phyloP scores from a whole-genome alignment of 2,888 invertebrate species.

The Tiliacea aurago region DNA sequence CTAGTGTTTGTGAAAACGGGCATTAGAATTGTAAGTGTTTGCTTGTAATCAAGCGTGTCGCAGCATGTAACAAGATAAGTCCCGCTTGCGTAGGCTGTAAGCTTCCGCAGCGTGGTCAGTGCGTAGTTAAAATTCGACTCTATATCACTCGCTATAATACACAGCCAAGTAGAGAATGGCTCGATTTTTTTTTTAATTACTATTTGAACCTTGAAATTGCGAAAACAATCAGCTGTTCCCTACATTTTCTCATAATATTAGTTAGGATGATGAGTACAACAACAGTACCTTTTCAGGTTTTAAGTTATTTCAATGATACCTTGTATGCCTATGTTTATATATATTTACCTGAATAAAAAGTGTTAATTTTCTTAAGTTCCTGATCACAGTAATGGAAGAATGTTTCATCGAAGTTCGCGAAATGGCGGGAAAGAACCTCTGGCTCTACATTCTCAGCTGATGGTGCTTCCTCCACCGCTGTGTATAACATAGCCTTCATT shows the following conservation, averaged over 20 bases:
- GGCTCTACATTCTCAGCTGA: slow-evolving; percentile 97
- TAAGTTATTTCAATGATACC: too few species aligned
- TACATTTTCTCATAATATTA: not conserved
- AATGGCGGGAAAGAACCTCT: slow-evolving; percentile 96
- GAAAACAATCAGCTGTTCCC: not conserved
- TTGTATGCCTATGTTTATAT: too few species aligned
- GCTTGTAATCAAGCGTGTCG: not conserved
- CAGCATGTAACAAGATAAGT: not conserved
- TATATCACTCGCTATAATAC: not conserved
- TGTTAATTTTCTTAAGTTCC: slow-evolving; percentile 98
- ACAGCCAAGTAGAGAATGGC: not conserved
- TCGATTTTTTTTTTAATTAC: too few species aligned
- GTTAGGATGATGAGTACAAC: too few species aligned
- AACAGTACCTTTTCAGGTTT: too few species aligned
- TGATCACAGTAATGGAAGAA: slow-evolving; percentile 99
- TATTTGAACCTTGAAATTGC: not conserved
- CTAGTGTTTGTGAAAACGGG: not conserved
- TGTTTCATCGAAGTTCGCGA: slow-evolving; percentile 98
- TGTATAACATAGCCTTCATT: slow-evolving; percentile 98
- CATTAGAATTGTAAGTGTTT: not conserved
- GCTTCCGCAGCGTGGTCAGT: not conserved
- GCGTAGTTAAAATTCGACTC: not conserved
- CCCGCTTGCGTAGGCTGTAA: too few species aligned
- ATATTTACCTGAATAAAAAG: slow-evolving; percentile 96
- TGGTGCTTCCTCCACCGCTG: slow-evolving; percentile 97